Conservation (phyloP, 2,113 vertebrate genomes). For the Pandion haliaetus region DNA sequence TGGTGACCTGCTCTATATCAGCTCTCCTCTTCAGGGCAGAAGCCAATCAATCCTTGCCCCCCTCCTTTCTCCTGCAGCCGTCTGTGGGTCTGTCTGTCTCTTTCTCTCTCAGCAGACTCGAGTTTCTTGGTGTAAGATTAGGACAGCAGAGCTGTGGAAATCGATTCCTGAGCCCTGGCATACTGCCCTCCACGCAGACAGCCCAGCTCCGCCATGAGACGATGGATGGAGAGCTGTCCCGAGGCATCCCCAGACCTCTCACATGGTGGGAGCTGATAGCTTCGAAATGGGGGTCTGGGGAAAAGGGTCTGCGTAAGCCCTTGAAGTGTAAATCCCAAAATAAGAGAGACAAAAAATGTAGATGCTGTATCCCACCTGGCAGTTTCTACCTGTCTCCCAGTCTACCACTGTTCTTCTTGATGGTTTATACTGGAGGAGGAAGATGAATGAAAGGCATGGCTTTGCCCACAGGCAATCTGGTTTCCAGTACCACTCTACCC, state of each 20-base stretch:
- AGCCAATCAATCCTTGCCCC: not conserved
- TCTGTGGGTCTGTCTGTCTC: slow-evolving; percentile 59
- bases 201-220: slow-evolving; percentile 36
- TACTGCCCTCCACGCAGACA: slow-evolving; percentile 34
- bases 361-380: too few relatives aligned
- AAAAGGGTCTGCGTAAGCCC: not conserved
- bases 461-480: not conserved
- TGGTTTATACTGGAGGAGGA: not conserved
- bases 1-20: not conserved
- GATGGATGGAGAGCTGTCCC: not conserved
- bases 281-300: not conserved
- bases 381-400: not conserved
- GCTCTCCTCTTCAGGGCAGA: not conserved
- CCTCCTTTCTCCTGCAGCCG: not conserved
- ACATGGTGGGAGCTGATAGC: fast-evolving
- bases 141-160: slow-evolving; percentile 76
- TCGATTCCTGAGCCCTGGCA: slow-evolving; percentile 74
- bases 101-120: slow-evolving; percentile 56
- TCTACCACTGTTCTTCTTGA: not conserved
- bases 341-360: not conserved
- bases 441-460: not conserved
- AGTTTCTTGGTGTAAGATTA: slow-evolving; percentile 76
- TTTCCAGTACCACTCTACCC: not conserved
- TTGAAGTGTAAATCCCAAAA: not conserved
- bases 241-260: not conserved